These are phyloP conservation scores for Leucophenga varia DNA, from an alignment of 1,140 invertebrate species.

Conservation along the genomic window DNA sequence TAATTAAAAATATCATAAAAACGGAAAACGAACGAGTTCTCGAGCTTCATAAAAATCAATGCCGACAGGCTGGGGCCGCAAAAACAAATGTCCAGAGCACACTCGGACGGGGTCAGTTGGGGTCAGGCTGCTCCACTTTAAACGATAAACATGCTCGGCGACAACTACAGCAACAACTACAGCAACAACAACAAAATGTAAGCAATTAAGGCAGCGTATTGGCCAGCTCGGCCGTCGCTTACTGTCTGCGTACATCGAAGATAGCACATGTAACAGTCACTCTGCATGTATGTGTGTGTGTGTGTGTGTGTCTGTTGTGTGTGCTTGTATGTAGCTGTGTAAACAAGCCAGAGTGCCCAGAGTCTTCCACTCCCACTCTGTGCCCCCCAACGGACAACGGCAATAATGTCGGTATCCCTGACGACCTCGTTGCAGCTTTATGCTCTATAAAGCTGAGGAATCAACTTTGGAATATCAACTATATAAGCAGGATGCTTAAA, in stretches of 20 bases:
- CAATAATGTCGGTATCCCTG: conserved; percentile 21
- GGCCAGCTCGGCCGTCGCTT: conserved; percentile 21
- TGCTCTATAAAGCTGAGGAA: no score
- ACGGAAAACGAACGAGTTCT: not conserved
- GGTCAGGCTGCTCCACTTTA: conserved; percentile 37
- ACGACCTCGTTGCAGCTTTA: conserved; percentile 21
- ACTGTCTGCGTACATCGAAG: conserved; percentile 17
- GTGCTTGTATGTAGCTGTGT: conserved; percentile 11
- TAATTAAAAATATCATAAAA: conserved; percentile 51
- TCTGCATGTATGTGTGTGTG: conserved; percentile 5
- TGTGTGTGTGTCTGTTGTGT: conserved; percentile 8
- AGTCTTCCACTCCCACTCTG: no score
- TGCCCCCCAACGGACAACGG: no score
- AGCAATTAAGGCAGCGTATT: conserved; percentile 49
- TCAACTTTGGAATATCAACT: no score
- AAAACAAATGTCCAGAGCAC: conserved; percentile 1
- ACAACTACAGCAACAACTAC: conserved; percentile 26
- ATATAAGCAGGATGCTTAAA: no score
- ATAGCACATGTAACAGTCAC: no score
- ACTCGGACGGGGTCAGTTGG: conserved; percentile 21
- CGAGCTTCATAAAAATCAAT: conserved; percentile 42
- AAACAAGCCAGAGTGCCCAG: conserved; percentile 11
- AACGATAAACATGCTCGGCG: conserved; percentile 46
- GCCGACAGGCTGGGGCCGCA: conserved; percentile 41
- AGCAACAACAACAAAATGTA: conserved; percentile 42